Evolutionary conservation across 2,797 vertebrate genomes (phyloP), one percentile per base, ranked within the genome.

Genomic region (Myotis planiceps): DNA sequence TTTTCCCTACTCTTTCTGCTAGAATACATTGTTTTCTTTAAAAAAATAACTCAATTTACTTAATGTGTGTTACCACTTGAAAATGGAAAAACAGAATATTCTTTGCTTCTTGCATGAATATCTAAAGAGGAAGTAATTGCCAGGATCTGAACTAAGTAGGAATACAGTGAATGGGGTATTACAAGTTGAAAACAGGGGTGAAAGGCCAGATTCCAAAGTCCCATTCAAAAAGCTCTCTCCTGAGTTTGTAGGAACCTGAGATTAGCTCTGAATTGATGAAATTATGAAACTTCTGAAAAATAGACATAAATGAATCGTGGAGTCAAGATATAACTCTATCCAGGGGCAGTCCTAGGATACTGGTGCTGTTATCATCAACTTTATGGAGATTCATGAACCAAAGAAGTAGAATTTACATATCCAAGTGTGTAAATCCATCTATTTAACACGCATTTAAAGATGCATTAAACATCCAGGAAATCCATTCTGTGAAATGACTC

Each of bases 401-500:
- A 82, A 82, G 55, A 82, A 74, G 25, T 29, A 90, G 37, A 58
- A 55, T 76, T 90, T 82, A 66, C 47, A 74, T 74, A 79, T 9
- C 29, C 25, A 80, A 32, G 3, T 37, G 5, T 69, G 5, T 72
- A 90, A 84, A 81, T 81, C 79, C 37, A 74, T 88, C 49, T 89
- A 78, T 68, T 95, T 92, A 84, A 58, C 19, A 55, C 4, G 14
- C 69, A 87, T 53, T 93, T 93, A 83, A 81, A 86, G 37, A 58
- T 78, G 7, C 55, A 6, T 95, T 88, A 89, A 89, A 65, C 29
- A 93, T 81, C 34, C 42, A 32, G 63, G 32, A 96, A 90, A 88
- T 78, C 49, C 81, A 81, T 92, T 94, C 55, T 87, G n/a, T 89
- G 71, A 66, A 92, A 92, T 84, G 53, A 74, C 10, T 92, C 60